phyloP scores from a whole-genome alignment of 2,888 invertebrate genomes.

The Cataglyphis cursor region DNA sequence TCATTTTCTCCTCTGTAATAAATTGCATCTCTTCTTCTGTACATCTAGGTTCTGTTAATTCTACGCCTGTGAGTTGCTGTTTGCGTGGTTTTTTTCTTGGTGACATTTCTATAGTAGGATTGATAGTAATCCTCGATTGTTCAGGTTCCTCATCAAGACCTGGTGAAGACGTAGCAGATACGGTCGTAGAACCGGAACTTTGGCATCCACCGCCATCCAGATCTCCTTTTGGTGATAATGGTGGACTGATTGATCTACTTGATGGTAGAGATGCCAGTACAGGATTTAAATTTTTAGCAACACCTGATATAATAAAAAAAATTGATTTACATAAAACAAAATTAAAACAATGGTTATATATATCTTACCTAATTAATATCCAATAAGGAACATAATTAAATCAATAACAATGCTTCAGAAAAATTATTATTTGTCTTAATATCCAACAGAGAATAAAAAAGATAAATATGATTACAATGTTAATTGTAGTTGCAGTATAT shows the following conservation, averaged over 20 bases:
- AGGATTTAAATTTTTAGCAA: constrained; percentile 84
- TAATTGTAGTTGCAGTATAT: neutral
- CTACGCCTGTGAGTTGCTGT: constrained; percentile 89
- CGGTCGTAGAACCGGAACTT: constrained; percentile 93
- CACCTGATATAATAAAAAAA: constrained; percentile 68
- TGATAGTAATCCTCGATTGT: constrained; percentile 85
- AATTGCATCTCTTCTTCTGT: constrained; percentile 89
- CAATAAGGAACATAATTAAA: neutral
- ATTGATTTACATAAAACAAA: constrained; percentile 7
- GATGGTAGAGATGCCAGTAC: constrained; percentile 82
- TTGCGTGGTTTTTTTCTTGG: constrained; percentile 97
- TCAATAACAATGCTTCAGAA: neutral
- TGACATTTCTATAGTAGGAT: constrained; percentile 89
- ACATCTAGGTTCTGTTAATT: constrained; percentile 83
- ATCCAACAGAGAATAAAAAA: neutral
- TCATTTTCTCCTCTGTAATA: constrained; percentile 88
- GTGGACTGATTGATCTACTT: constrained; percentile 82
- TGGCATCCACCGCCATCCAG: constrained; percentile 85
- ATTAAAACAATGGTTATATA: constrained; percentile 26
- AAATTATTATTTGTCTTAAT: neutral
- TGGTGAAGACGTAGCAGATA: constrained; percentile 95
- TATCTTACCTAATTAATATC: neutral
- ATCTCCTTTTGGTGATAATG: constrained; percentile 84
- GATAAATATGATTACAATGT: neutral
- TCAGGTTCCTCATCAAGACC: constrained; percentile 89